phyloP scores from a whole-genome alignment of 64 coral and sea anemone species.

The Dendronephthya gigantea region DNA sequence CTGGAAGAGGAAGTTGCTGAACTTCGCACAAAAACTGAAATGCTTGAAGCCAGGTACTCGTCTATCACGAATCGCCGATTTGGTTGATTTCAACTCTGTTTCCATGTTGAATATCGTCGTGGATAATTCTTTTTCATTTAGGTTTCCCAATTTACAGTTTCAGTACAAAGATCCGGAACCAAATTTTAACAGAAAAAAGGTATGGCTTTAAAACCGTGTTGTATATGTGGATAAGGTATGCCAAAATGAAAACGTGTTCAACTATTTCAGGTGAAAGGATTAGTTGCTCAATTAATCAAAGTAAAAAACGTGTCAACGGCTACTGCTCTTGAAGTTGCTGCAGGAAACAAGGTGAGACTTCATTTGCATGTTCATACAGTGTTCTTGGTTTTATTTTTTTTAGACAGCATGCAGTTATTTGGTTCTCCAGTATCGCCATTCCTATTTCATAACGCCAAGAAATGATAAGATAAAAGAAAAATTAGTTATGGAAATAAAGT shows the following conservation, averaged over 20 bases:
- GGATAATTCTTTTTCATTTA: slow-evolving; percentile 16
- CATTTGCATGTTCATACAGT: no score
- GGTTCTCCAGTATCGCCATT: no score
- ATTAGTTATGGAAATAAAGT: no score
- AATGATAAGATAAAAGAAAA: no score
- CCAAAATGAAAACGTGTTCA: not conserved
- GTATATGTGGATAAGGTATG: not conserved
- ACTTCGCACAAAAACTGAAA: slow-evolving; percentile 56
- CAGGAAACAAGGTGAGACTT: slow-evolving; percentile 49
- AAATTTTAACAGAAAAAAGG: slow-evolving; percentile 75
- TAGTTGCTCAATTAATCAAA: slow-evolving; percentile 72
- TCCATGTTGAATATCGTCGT: not conserved
- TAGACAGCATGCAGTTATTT: no score
- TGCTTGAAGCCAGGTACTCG: slow-evolving; percentile 73
- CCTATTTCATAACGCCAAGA: no score
- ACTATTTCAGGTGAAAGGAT: slow-evolving; percentile 57
- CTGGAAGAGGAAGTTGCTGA: slow-evolving; percentile 57
- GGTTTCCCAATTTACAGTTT: slow-evolving; percentile 94
- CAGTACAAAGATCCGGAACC: slow-evolving; percentile 86
- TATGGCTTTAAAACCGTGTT: slow-evolving; percentile 2
- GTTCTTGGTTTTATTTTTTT: no score
- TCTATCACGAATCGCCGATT: not conserved
- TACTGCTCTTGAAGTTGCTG: slow-evolving; percentile 73
- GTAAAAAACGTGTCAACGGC: slow-evolving; percentile 80
- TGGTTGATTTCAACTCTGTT: not conserved